Conservation (phyloP, 2,113 vertebrate species). For the Myotis lucifugus region DNA sequence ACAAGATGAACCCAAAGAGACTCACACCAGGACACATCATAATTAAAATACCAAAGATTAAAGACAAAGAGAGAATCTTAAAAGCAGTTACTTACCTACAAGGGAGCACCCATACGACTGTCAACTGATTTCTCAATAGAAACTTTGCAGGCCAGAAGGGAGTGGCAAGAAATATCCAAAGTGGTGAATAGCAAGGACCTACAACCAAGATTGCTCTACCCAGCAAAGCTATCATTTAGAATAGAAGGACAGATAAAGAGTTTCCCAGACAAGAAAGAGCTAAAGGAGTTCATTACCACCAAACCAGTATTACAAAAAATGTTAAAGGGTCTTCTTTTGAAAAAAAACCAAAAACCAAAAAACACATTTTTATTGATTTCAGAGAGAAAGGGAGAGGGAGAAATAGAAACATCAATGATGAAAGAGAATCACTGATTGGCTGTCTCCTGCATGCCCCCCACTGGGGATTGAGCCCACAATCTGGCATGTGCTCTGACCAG, state of each 20-base stretch:
- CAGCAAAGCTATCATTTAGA: background rate
- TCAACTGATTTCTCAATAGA: background rate
- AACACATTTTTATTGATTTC: too few relatives aligned
- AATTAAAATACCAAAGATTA: background rate
- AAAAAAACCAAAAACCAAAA: too few relatives aligned
- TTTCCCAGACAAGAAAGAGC: background rate
- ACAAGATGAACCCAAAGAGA: background rate
- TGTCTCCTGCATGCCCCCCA: too few relatives aligned
- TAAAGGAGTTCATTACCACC: background rate
- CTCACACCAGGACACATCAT: background rate
- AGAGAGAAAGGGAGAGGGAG: too few relatives aligned
- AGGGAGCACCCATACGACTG: background rate
- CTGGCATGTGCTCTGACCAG: too few relatives aligned
- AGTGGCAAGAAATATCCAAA: background rate
- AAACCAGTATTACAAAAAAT: background rate
- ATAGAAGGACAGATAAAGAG: background rate
- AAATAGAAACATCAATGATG: too few relatives aligned
- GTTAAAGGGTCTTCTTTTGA: background rate
- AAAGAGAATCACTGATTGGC: too few relatives aligned
- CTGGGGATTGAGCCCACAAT: too few relatives aligned
- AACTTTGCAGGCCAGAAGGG: background rate
- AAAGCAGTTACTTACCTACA: background rate
- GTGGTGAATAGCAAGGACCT: background rate
- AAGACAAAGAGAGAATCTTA: background rate
- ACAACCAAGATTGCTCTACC: background rate